Percentiles rank a stretch among this genome's conserved stretches.
Conservation (phyloP, 1,140 invertebrate species). For the Drosophila dunni region DNA sequence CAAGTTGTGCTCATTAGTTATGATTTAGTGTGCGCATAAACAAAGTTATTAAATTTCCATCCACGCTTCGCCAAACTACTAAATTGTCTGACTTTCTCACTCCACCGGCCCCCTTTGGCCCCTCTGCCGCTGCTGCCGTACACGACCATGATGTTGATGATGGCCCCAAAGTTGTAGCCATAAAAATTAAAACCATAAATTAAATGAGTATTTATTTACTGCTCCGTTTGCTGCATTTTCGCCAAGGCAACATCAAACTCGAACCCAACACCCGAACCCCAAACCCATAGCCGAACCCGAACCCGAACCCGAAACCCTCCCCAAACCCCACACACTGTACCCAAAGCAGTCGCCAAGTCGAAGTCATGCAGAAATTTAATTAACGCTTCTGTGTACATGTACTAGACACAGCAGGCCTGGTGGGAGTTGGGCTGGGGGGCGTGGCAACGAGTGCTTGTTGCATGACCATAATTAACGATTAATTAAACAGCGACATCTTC, state of each 20-base stretch:
- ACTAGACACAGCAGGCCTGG: slow-evolving; percentile 69
- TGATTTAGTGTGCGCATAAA: slow-evolving; percentile 82
- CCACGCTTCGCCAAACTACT: slow-evolving; percentile 80
- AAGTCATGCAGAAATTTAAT: slow-evolving; percentile 75
- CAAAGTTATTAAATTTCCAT: slow-evolving; percentile 83
- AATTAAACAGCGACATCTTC: slow-evolving; percentile 65
- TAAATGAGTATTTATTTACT: slow-evolving; percentile 82
- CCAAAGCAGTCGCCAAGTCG: slow-evolving; percentile 35
- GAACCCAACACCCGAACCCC: background rate
- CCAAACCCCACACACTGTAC: background rate
- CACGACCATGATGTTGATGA: slow-evolving; percentile 23
- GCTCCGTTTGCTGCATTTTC: slow-evolving; percentile 56
- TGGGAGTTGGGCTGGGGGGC: slow-evolving; percentile 21
- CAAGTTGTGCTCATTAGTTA: slow-evolving; percentile 76
- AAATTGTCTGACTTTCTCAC: slow-evolving; percentile 66
- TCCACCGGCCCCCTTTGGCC: background rate
- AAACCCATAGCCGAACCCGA: background rate
- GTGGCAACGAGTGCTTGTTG: slow-evolving; percentile 42
- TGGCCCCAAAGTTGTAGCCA: slow-evolving; percentile 78
- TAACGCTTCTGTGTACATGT: slow-evolving; percentile 82
- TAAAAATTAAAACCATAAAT: slow-evolving; percentile 83
- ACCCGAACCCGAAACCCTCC: background rate
- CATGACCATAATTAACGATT: slow-evolving; percentile 79
- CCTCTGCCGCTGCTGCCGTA: slow-evolving; percentile 4
- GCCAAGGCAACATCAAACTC: slow-evolving; percentile 16